Evolutionary conservation across 2,888 invertebrate genomes (phyloP).

Genomic region (Tridacna gigas): DNA sequence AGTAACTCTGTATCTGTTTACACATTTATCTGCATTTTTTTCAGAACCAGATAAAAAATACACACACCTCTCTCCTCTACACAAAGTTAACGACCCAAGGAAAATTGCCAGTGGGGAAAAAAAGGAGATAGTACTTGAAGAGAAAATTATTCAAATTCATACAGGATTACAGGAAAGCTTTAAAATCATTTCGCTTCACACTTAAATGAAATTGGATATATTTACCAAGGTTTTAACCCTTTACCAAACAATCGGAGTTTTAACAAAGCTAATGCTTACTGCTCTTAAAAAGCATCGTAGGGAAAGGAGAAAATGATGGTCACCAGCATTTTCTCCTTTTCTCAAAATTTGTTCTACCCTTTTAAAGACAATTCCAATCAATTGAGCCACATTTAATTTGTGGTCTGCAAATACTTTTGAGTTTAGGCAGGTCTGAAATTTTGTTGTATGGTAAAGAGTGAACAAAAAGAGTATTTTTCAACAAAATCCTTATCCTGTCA

Average conservation of each 20-base stretch:
- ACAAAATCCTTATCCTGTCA: background rate
- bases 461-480: background rate
- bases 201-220: constrained; percentile 60
- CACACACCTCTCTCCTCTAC: constrained; percentile 2
- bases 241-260: no score
- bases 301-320: background rate
- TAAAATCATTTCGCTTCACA: constrained; percentile 50
- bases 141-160: constrained; percentile 48
- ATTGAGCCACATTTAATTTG: background rate
- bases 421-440: background rate
- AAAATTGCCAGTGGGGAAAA: constrained; percentile 44
- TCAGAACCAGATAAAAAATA: background rate
- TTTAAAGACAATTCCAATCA: background rate
- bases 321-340: background rate
- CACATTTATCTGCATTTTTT: no score
- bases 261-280: background rate
- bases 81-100: constrained; percentile 54
- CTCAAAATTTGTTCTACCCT: background rate
- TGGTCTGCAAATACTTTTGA: background rate
- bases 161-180: constrained; percentile 53
- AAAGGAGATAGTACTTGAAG: constrained; percentile 25
- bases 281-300: background rate
- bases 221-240: constrained; percentile 19
- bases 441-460: background rate
- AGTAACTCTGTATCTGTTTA: background rate